Conservation (phyloP, 2,888 invertebrate species). For the Hydrotaea diabolus region DNA sequence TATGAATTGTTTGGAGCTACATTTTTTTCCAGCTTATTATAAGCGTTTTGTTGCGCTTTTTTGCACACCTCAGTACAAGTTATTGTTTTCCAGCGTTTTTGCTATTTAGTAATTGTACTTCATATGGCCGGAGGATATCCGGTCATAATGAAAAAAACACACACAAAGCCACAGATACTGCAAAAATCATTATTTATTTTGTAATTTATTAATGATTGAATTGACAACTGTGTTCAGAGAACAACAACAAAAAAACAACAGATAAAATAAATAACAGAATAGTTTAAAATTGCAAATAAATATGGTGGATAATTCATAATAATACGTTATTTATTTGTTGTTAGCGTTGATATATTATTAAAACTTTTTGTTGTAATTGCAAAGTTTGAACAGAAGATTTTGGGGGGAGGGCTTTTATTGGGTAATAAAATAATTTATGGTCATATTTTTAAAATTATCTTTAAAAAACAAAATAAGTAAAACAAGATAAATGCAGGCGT, state of each 20-base stretch:
- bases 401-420: neutral
- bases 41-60: neutral
- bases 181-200: slow-evolving; percentile 13
- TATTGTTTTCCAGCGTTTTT: neutral
- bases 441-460: no score
- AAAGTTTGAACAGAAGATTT: neutral
- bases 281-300: neutral
- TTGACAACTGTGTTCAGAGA: slow-evolving; percentile 16
- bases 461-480: no score
- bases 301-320: neutral
- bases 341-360: neutral
- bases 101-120: slow-evolving; percentile 45
- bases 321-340: slow-evolving; percentile 1
- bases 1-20: neutral
- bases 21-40: neutral
- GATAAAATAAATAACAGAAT: neutral
- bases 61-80: neutral
- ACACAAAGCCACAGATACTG: neutral
- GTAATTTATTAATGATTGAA: slow-evolving; percentile 31
- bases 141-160: slow-evolving; percentile 43
- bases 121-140: slow-evolving; percentile 63
- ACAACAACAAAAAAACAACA: neutral
- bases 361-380: neutral
- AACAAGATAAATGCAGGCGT: no score
- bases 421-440: neutral